Evolutionary conservation across 2,113 vertebrate species (phyloP), one percentile per base, ranked within the genome.

Genomic region (Morone chrysops): DNA sequence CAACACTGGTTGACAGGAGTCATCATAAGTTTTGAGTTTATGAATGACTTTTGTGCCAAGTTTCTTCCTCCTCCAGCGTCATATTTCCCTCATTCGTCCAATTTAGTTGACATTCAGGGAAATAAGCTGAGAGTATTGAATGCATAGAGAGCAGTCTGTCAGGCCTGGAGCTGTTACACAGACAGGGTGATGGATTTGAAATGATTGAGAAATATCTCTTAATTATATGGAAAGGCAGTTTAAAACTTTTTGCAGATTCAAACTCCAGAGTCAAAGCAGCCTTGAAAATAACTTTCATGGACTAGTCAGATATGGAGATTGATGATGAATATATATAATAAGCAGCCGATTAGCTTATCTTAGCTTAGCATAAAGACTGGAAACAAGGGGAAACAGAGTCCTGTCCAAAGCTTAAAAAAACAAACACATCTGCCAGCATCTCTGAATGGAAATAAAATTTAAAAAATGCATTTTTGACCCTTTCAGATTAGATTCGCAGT

Each of bases 61-160:
- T 74, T 59, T 48, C 48, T 57, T 76, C 73, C 73, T 65, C 54
- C 70, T 74, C 40, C 77, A 17, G 70, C 48, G 0, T 60, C 62
- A 63, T 17, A 81, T 78, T 79, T 66, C 81, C 87, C 78, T 82
- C 80, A 70, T 94, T 88, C 79, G 87, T 91, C 84, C 85, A 92
- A 88, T 86, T 92, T 81, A 91, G 87, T 93, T 94, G 96, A 97
- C 96, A 97, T 95, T 95, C 90, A 85, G 92, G 90, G 92, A 96
- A 96, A 96, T 95, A 95, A 95, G 94, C 95, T 89, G 91, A 93
- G 89, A 91, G 84, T 94, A 95, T 68, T 76, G 87, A 78, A 73
- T 85, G 90, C 89, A 91, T 96, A 97, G 94, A 93, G 93, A 95
- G 88, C 93, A 91, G 87, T 92, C 76, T 66, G 51, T 85, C 87